Base-by-base conservation (phyloP, 2,113 vertebrate genomes). In the Mustela nigripes region DNA sequence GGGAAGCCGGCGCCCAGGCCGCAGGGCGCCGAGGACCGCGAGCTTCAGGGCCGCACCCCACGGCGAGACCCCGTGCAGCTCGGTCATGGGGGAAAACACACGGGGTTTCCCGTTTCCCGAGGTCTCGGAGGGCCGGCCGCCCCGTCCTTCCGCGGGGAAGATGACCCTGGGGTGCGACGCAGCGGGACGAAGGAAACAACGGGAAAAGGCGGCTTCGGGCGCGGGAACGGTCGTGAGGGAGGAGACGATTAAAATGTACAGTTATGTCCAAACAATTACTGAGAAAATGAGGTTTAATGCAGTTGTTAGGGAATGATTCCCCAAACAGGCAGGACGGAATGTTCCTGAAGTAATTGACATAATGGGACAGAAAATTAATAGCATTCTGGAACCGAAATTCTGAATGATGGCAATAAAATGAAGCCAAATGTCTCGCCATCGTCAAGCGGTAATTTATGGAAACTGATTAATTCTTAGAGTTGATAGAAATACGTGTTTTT, bases 321-420 rank as follows among this genome's bases (percentile, higher is more conserved):
- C 87, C 91, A 39, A 53, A 92, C 21, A 94, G 93, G 78, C 42
- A 82, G 96, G 84, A 94, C 81, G 73, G 53, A 53, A 95, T 45
- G 71, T 96, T 94, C 97, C 95, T 88, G 24, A 93, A 95, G 91
- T 81, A 96, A 93, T 22, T 78, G 97, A 69, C 85, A 82, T 85
- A 81, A 81, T 62, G 73, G 22, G 86, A 80, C 67, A 89, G 97
- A 83, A 94, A 97, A 74, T 81, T 90, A 83, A 83, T 80, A 81
- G 78, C 65, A 62, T 85, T 95, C 93, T 79, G 71, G 82, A 89
- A 45, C 71, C 31, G 22, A 89, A 87, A 62, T 65, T 91, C 89
- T 31, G 89, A 95, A 56, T 22, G 93, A 95, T n/a, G 22, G 31
- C 18, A 19, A 81, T 31, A 60, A 94, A 87, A 88, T 15, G 4